Percentiles rank a stretch among this genome's conserved stretches.
phyloP scores from a whole-genome alignment of 2,113 vertebrate species.

The Rhabdomys dilectus region DNA sequence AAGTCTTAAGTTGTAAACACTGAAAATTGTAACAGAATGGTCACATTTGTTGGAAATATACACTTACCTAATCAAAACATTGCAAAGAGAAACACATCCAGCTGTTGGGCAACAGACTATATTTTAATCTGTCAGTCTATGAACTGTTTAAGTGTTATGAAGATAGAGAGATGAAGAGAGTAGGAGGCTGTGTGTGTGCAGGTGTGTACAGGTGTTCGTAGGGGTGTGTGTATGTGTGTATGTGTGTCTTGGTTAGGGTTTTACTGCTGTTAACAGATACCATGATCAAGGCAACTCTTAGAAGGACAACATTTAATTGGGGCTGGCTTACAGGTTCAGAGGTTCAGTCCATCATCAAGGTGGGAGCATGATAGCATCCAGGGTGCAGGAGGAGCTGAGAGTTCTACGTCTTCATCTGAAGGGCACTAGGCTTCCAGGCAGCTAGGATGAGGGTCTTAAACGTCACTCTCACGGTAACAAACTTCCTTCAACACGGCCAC shows the following conservation, averaged over 20 bases:
- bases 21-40: not conserved
- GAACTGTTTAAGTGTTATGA: conserved; percentile 12
- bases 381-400: no score
- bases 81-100: not conserved
- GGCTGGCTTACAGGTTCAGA: no score
- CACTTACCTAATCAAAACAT: not conserved
- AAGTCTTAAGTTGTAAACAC: not conserved
- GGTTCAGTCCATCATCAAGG: no score
- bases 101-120: not conserved
- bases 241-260: not conserved
- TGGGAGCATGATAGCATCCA: no score
- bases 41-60: not conserved
- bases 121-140: not conserved
- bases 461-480: no score
- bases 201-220: not conserved
- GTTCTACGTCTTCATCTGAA: no score
- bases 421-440: no score
- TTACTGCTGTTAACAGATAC: no score
- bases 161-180: not conserved
- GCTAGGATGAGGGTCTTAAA: no score
- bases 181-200: not conserved
- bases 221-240: not conserved
- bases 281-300: no score
- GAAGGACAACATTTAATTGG: no score
- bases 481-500: no score